Evolutionary conservation across 2,888 invertebrate genomes (phyloP), one percentile per base, ranked within the genome.

Genomic region (Onchidella celtica): DNA sequence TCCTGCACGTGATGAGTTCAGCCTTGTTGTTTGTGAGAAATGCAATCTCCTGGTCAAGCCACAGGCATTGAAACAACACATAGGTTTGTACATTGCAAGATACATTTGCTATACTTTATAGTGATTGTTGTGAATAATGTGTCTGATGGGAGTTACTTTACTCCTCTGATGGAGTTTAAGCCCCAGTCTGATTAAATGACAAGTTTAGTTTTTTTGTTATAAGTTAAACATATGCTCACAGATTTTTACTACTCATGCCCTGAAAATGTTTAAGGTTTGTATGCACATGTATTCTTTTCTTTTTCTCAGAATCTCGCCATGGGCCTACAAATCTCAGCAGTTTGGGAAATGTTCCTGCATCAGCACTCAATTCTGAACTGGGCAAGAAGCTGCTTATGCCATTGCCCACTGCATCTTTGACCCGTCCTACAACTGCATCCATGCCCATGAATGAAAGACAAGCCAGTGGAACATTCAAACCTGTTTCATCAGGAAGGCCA

Each of bases 31-130:
- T 88, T 97, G 97, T 93, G 96, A 96, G 93, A 94, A 95, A 92
- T 97, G 97, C 93, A 95, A 95, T 86, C 95, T 95, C 86, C 95
- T 96, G 91, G 95, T 97, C 88, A 96, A 96, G 94, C 96, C 96
- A 88, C 96, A 96, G 92, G 96, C 96, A 73, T 95, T 96, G 76
- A 95, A 95, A 89, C 95, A 95, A 91, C 97, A 97, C 93, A 95
- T 96, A 93, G 95, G 95, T 88, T 55, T 76, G 81, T 69, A n/a
- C n/a, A n/a, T n/a, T n/a, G n/a, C n/a, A 2, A 24, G 29, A n/a
- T 17, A n/a, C 6, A n/a, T 61, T 61, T 61, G 11, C n/a, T n/a
- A n/a, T n/a, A n/a, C n/a, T n/a, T n/a, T n/a, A n/a, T n/a, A n/a
- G n/a, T n/a, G n/a, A n/a, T n/a, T n/a, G n/a, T n/a, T n/a, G n/a